These are phyloP conservation scores for Blastobasis lacticolella DNA, from an alignment of 2,888 invertebrate genomes.

Conservation along the genomic window DNA sequence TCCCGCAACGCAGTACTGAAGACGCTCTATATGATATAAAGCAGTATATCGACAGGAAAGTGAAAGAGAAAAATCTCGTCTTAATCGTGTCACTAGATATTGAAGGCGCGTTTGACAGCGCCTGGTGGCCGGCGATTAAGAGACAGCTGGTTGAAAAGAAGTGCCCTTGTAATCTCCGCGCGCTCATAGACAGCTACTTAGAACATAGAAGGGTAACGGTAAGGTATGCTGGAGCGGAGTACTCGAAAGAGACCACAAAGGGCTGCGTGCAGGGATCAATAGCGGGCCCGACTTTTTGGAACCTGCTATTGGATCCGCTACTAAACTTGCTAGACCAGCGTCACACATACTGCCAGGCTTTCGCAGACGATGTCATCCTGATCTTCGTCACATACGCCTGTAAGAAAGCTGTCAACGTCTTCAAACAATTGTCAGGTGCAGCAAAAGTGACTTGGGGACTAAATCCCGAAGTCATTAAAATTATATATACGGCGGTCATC, in stretches of 20 bases:
- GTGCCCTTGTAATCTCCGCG: neutral
- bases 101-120: no score
- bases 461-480: no score
- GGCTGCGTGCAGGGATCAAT: neutral
- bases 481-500: no score
- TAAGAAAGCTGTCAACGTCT: no score
- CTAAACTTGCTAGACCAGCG: neutral
- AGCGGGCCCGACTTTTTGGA: no score
- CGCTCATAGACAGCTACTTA: neutral
- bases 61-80: neutral
- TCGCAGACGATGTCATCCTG: no score
- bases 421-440: no score
- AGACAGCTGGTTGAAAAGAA: neutral
- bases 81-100: neutral
- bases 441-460: no score
- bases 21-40: no score
- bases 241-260: neutral
- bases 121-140: neutral
- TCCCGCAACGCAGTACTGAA: no score
- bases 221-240: neutral
- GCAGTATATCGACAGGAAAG: neutral
- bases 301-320: no score
- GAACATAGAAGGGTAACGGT: neutral
- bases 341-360: neutral
- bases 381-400: no score